Conservation (phyloP, 2,888 invertebrate species). For the Tubiluchus corallicola region DNA sequence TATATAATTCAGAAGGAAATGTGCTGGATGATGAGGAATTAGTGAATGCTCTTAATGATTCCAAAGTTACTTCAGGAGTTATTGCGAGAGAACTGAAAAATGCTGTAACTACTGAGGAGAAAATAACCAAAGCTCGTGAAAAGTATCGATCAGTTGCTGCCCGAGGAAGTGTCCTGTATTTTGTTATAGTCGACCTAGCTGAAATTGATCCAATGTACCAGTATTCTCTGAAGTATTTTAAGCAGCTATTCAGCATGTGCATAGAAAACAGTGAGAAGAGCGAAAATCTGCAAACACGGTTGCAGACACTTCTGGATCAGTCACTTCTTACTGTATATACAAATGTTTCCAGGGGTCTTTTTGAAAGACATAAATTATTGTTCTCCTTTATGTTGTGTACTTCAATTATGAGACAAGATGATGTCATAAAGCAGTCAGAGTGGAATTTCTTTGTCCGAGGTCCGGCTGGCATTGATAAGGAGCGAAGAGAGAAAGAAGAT, state of each 20-base stretch:
- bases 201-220: conserved; percentile 32
- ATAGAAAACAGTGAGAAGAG: conserved; percentile 25
- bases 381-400: conserved; percentile 48
- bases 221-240: conserved; percentile 32
- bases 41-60: conserved; percentile 30
- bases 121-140: conserved; percentile 27
- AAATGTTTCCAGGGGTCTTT: conserved; percentile 30
- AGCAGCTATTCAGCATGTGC: conserved; percentile 30
- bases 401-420: conserved; percentile 48
- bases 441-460: conserved; percentile 65
- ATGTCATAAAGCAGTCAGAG: conserved; percentile 39
- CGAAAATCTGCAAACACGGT: conserved; percentile 20
- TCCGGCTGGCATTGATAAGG: conserved; percentile 27
- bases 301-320: conserved; percentile 23
- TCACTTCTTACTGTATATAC: conserved; percentile 28
- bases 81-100: conserved; percentile 28
- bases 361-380: conserved; percentile 31
- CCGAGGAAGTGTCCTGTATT: conserved; percentile 31
- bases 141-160: conserved; percentile 30
- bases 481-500: conserved; percentile 33
- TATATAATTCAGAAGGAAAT: conserved; percentile 32
- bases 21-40: conserved; percentile 32
- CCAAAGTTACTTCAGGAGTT: conserved; percentile 30
- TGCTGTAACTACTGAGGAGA: conserved; percentile 29
- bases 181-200: conserved; percentile 30